A percentile compares a stretch with the other conserved stretches of the same genome.
Conservation (phyloP, 2,888 invertebrate species). For the Diarsia mendica region DNA sequence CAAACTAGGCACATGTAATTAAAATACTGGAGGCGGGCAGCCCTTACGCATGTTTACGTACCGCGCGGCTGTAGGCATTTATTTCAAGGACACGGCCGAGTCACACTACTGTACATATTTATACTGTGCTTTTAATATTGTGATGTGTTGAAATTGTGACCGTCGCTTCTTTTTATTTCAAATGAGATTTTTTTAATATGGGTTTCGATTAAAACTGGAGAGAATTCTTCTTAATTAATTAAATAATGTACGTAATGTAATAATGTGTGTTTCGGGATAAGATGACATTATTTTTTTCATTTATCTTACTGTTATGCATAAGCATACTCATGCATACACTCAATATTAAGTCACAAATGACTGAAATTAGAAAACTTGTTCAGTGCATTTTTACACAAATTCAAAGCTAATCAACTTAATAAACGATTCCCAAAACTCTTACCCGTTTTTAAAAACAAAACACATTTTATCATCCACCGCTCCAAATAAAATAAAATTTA, state of each 20-base stretch:
- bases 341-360: not conserved
- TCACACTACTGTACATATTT: no score
- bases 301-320: not conserved
- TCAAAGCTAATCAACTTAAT: not conserved
- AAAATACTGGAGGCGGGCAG: no score
- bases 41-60: no score
- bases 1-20: no score
- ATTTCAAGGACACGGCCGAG: no score
- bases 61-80: no score
- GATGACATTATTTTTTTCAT: not conserved
- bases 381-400: not conserved
- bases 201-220: not conserved
- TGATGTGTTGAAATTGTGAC: conserved; percentile 67
- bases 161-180: conserved; percentile 68
- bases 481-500: conserved; percentile 13
- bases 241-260: not conserved
- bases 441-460: not conserved
- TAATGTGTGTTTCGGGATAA: not conserved
- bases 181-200: not conserved
- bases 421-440: not conserved
- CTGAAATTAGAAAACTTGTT: not conserved
- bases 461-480: not conserved
- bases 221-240: not conserved
- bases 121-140: conserved; percentile 69
- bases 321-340: not conserved